A percentile compares a stretch with the other conserved stretches of the same genome.
phyloP scores from a whole-genome alignment of 2,888 invertebrate species.

The Cephus spinipes region DNA sequence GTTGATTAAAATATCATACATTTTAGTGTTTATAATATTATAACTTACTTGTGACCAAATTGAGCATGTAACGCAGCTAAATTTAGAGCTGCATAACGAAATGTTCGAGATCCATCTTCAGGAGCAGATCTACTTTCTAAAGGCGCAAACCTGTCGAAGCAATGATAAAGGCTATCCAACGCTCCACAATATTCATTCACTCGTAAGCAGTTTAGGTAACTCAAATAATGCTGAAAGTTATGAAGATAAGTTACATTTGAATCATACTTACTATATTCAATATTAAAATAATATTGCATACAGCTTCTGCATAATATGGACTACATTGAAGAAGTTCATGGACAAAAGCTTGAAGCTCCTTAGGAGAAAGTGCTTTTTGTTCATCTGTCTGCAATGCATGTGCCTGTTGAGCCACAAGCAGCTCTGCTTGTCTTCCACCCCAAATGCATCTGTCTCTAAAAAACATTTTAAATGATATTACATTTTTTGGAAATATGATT shows the following conservation, averaged over 20 bases:
- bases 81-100: slow-evolving; percentile 91
- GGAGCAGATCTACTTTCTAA: slow-evolving; percentile 65
- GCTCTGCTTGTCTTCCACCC: slow-evolving; percentile 90
- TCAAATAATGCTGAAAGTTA: slow-evolving; percentile 84
- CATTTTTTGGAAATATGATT: not conserved
- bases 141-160: slow-evolving; percentile 77
- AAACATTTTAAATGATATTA: not conserved
- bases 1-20: slow-evolving; percentile 10
- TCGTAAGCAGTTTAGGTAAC: slow-evolving; percentile 89
- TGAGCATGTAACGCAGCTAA: slow-evolving; percentile 89
- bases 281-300: slow-evolving; percentile 66
- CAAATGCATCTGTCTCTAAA: slow-evolving; percentile 74
- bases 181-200: slow-evolving; percentile 89
- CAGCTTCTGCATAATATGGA: slow-evolving; percentile 85
- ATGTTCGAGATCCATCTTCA: slow-evolving; percentile 74
- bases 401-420: slow-evolving; percentile 89
- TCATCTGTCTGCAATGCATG: slow-evolving; percentile 85
- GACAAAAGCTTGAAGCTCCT: slow-evolving; percentile 81
- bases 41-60: slow-evolving; percentile 81
- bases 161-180: slow-evolving; percentile 83
- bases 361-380: slow-evolving; percentile 80
- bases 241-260: slow-evolving; percentile 6
- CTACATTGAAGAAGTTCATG: slow-evolving; percentile 79
- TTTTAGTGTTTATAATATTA: not conserved
- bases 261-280: not conserved